Conservation (phyloP, 2,113 vertebrate genomes). For the Stegastes partitus region DNA sequence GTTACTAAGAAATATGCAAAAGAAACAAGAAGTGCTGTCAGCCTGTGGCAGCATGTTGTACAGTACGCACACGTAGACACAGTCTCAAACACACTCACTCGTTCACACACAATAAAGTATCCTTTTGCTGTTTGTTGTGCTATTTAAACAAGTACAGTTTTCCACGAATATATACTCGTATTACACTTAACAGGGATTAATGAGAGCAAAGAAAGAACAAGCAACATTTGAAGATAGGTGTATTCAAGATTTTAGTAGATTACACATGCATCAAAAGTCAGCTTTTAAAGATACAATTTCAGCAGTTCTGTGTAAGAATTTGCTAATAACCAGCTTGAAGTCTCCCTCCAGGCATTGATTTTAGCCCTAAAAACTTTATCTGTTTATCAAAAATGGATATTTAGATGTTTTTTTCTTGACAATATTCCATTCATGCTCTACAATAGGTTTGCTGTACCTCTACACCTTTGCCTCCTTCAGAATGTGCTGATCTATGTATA, state of each 20-base stretch:
- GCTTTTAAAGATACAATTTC: background rate
- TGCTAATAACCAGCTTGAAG: no score
- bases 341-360: no score
- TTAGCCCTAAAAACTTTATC: no score
- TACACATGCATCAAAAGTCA: background rate
- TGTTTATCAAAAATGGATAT: no score
- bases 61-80: slow-evolving; percentile 8
- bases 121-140: background rate
- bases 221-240: background rate
- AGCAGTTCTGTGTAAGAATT: no score
- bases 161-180: background rate
- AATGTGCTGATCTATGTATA: no score
- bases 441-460: no score
- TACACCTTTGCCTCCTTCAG: no score
- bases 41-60: slow-evolving; percentile 37
- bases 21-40: slow-evolving; percentile 67
- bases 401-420: no score
- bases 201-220: slow-evolving; percentile 13
- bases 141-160: slow-evolving; percentile 4
- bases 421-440: no score
- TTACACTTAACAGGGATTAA: slow-evolving; percentile 30
- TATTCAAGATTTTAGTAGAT: slow-evolving; percentile 6
- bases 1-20: slow-evolving; percentile 62
- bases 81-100: slow-evolving; percentile 2
- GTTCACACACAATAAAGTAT: slow-evolving; percentile 11